Percentiles rank a stretch among this genome's conserved stretches.
phyloP scores from a whole-genome alignment of 2,888 invertebrate species.

The Macrostomum cliftonense region DNA sequence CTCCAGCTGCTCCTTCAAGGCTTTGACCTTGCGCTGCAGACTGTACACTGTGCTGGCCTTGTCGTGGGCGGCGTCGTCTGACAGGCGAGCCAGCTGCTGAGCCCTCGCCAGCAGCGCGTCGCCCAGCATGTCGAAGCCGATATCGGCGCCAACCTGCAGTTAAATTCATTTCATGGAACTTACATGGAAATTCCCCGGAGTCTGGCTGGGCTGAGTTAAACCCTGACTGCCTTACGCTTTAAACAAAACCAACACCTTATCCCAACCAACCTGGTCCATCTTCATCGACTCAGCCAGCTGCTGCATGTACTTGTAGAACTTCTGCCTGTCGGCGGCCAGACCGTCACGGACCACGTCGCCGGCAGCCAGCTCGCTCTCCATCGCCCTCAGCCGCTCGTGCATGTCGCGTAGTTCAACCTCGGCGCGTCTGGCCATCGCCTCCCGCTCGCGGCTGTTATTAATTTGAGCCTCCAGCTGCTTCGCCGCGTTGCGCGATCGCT shows the following conservation, averaged over 20 bases:
- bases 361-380: slow-evolving; percentile 57
- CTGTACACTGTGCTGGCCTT: slow-evolving; percentile 73
- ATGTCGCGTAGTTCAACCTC: slow-evolving; percentile 57
- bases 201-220: too few relatives aligned
- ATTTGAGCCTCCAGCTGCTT: slow-evolving; percentile 52
- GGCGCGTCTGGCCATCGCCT: slow-evolving; percentile 49
- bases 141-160: slow-evolving; percentile 42
- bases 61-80: slow-evolving; percentile 62
- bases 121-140: slow-evolving; percentile 60
- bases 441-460: slow-evolving; percentile 48
- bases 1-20: slow-evolving; percentile 69
- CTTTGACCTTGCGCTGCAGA: slow-evolving; percentile 64
- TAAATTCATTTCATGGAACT: too few relatives aligned
- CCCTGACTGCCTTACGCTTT: too few relatives aligned
- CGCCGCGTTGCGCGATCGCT: slow-evolving; percentile 53
- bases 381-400: slow-evolving; percentile 55
- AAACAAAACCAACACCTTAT: too few relatives aligned
- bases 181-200: too few relatives aligned
- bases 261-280: slow-evolving; percentile 51
- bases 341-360: slow-evolving; percentile 54
- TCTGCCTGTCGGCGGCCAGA: slow-evolving; percentile 55
- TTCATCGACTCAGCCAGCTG: slow-evolving; percentile 60
- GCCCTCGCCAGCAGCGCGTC: slow-evolving; percentile 63
- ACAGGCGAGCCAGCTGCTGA: slow-evolving; percentile 59
- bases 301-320: slow-evolving; percentile 49